Conservation (phyloP, 1,140 invertebrate species). For the Arion vulgaris region DNA sequence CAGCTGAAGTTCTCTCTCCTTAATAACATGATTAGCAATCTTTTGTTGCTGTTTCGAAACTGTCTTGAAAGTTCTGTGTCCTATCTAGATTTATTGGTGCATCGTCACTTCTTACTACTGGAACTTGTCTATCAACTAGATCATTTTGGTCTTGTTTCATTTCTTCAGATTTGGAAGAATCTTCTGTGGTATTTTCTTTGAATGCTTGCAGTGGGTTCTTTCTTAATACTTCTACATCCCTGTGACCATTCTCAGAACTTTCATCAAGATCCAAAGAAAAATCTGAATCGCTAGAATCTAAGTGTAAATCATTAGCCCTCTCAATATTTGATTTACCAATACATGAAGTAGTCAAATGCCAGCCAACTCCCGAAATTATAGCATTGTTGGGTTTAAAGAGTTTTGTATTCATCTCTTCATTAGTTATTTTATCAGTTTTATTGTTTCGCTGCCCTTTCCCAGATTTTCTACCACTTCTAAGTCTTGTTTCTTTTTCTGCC, state of each 20-base stretch:
- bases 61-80: slow-evolving; percentile 46
- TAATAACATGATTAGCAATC: neutral
- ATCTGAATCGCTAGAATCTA: slow-evolving; percentile 53
- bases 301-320: slow-evolving; percentile 44
- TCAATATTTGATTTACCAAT: slow-evolving; percentile 60
- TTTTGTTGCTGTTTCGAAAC: neutral
- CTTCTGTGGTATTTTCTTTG: slow-evolving; percentile 48
- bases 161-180: slow-evolving; percentile 43
- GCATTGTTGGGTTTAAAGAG: slow-evolving; percentile 56
- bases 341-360: slow-evolving; percentile 66
- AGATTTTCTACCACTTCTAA: slow-evolving; percentile 59
- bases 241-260: slow-evolving; percentile 25
- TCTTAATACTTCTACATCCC: slow-evolving; percentile 19
- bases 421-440: slow-evolving; percentile 16
- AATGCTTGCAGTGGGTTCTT: slow-evolving; percentile 36
- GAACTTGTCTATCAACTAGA: slow-evolving; percentile 24
- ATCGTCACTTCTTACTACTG: slow-evolving; percentile 56
- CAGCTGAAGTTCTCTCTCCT: no score
- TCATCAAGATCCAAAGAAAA: slow-evolving; percentile 43
- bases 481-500: slow-evolving; percentile 48
- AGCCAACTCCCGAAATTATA: slow-evolving; percentile 67
- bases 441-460: slow-evolving; percentile 41
- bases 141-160: slow-evolving; percentile 30
- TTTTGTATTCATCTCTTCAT: slow-evolving; percentile 42
- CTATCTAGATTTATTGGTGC: slow-evolving; percentile 65